Conservation (phyloP, 2,888 invertebrate genomes). For the Steinernema hermaphroditum region DNA sequence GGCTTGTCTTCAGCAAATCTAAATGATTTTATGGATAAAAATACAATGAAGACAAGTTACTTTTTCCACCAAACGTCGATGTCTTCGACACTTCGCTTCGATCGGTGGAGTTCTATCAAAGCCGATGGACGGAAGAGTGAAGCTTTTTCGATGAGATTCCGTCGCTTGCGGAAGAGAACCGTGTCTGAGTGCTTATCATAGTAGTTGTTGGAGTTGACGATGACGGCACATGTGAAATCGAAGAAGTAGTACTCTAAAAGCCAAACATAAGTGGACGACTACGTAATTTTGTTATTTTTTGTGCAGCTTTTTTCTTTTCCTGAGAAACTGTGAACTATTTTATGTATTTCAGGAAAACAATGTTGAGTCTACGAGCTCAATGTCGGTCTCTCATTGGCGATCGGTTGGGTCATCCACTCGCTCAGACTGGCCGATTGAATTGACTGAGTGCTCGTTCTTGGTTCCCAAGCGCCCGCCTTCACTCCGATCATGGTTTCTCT, state of each 20-base stretch:
- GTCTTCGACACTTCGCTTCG: background rate
- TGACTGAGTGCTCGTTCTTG: too few species aligned
- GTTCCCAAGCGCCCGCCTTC: too few species aligned
- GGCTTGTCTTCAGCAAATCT: background rate
- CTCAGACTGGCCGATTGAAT: too few species aligned
- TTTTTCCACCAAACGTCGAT: conserved; percentile 15
- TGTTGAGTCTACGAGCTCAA: too few species aligned
- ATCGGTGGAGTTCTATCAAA: background rate
- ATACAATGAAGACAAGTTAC: background rate
- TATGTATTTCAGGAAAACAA: too few species aligned
- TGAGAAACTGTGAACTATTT: too few species aligned
- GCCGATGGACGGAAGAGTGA: background rate
- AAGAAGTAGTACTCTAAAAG: conserved; percentile 39
- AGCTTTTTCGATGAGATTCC: conserved; percentile 1
- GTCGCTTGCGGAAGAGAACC: background rate
- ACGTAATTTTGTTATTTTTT: too few species aligned
- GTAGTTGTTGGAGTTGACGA: background rate
- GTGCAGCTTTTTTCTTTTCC: too few species aligned
- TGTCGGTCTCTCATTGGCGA: too few species aligned
- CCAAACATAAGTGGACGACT: too few species aligned
- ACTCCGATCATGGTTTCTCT: too few species aligned
- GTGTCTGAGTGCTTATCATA: background rate
- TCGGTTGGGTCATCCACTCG: too few species aligned
- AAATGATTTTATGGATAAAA: background rate
- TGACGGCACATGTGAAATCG: conserved; percentile 35